Conservation (phyloP, 2,113 vertebrate species). For the Motacilla tschutschensis region DNA sequence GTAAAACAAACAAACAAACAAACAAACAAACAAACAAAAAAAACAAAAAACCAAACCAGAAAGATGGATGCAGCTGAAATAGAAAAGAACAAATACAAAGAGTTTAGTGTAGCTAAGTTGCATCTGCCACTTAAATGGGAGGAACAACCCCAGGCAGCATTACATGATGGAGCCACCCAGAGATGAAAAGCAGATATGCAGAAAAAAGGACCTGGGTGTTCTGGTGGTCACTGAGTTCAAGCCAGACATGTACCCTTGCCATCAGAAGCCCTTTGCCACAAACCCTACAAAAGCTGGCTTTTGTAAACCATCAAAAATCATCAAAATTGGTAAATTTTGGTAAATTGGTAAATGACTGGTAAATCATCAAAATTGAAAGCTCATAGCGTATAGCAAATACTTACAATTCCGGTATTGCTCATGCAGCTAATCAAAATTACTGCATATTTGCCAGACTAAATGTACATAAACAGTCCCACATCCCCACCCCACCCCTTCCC, state of each 20-base stretch:
- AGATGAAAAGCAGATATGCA: background rate
- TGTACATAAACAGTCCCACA: background rate
- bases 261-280: background rate
- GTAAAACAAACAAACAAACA: background rate
- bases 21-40: background rate
- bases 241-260: background rate
- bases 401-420: background rate
- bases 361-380: background rate
- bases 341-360: too few species aligned
- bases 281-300: background rate
- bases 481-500: accelerated
- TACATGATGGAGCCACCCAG: background rate
- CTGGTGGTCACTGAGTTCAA: background rate
- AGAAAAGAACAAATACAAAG: background rate
- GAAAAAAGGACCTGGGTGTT: background rate
- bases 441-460: background rate
- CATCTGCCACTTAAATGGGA: background rate
- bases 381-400: background rate
- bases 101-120: background rate
- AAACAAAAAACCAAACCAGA: background rate
- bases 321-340: background rate
- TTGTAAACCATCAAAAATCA: background rate
- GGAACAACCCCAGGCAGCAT: background rate
- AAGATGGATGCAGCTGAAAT: background rate
- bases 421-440: background rate